Evolutionary conservation across 2,113 vertebrate genomes (phyloP), one percentile per base, ranked within the genome.

Genomic region (Coreoperca whiteheadi): DNA sequence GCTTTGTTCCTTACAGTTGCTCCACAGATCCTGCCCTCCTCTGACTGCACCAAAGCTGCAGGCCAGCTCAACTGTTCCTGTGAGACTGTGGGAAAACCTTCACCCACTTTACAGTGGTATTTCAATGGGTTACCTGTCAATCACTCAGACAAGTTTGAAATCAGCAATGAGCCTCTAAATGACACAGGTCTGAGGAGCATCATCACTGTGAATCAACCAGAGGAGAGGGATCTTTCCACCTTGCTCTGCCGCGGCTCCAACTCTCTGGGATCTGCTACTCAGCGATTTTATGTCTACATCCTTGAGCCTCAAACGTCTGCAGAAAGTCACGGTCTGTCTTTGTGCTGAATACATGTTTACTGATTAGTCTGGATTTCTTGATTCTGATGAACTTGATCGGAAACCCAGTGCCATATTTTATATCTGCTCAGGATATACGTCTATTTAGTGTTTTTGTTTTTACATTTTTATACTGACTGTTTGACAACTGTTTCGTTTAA

Each of bases 41-140:
- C 74, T 51, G 16, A 23, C 2, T 90, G 89, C 59, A 69, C 4
- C 41, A 56, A 20, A 67, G 30, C 75, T 51, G 18, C 2, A 54
- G 8, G 5, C 41, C 56, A 73, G 25, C 14, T 90, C 28, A 80
- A 1, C 59, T 90, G 89, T 67, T 84, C 69, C 39, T 90, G 89
- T 86, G 68, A 74, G 51, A 34, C 57, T 48, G 56, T 46, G 8
- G 89, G 89, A 70, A 87, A 81, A n/a, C 89, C 86, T 61, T 9
- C 34, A 57, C 76, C 87, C 11, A 43, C 16, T 37, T 21, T 87
- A 25, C 50, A 30, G 1, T 90, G 89, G 89, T 25, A 56, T 82
- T 41, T 88, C 23, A 23, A 81, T 25, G 86, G 68, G 16, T 7
- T n/a, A 57, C n/a, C 64, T 53, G 48, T 66, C 65, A 73, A 43